Base-by-base conservation (phyloP, 64 coral and sea anemone genomes). In the Dendronephthya gigantea region DNA sequence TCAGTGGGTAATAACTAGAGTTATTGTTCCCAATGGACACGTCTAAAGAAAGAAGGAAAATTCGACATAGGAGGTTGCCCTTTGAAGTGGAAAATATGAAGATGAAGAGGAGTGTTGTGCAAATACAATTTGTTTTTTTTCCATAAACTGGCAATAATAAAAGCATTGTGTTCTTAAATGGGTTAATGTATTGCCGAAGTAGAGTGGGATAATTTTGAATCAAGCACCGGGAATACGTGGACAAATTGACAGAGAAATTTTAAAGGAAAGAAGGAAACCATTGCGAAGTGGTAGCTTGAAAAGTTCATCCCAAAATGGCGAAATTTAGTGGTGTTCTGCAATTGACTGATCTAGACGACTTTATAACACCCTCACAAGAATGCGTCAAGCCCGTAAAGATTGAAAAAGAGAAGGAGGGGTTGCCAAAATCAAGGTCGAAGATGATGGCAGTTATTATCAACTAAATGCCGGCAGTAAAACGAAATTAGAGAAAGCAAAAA, bases 331-430 rank as follows among this genome's bases (percentile, higher is more conserved):
- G 92, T 82, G 94, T 90, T 45, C 69, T 97, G 7, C 94, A 97
- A 31, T 84, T 97, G 25, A 97, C 94, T 13, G 88, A 93, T 84
- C 50, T 97, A 25, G 90, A 97, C 29, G 94, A 97, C 89, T 97
- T 97, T 79, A 97, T 97, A 32, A 97, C 94, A 89, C 94, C 94
- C 29, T 97, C 94, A 9, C 91, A 97, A 91, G 91, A 97, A 90
- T 97, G 94, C 17, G 79, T 97, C 14, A 97, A 97, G 62, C 94
- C 94, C 19, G 94, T 97, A 15, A 91, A 97, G 79, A 93, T 97
- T 8, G 92, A 97, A 83, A 97, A 93, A 59, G 91, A 89, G 84
- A 65, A 25, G 94, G 91, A 30, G 50, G 88, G 50, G 35, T 98
- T 22, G 94, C 94, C 39, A 98, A 93, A 88, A 98, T 98, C 28